Evolutionary conservation across 1,140 invertebrate genomes (phyloP).

Genomic region (Drosophila obscura): DNA sequence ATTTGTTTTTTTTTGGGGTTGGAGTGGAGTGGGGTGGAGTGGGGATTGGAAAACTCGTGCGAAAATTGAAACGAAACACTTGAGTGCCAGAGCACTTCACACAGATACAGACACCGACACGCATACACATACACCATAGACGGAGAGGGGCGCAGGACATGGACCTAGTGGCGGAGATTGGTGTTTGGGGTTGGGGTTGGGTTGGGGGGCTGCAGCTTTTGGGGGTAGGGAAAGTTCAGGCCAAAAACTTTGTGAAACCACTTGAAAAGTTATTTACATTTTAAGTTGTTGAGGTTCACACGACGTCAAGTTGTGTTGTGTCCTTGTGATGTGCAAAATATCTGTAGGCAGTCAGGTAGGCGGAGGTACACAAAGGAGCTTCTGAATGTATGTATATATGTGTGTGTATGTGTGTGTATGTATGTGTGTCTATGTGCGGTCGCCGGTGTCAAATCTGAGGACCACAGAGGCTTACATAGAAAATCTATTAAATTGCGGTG

Average conservation of each 20-base stretch:
- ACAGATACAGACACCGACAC: constrained; percentile 29
- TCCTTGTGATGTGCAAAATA: constrained; percentile 79
- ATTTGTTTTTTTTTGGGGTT: constrained; percentile 44
- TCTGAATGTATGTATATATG: constrained; percentile 34
- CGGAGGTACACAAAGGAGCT: constrained; percentile 33
- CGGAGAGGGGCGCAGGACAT: too few species aligned
- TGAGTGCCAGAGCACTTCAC: constrained; percentile 67
- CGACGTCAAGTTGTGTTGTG: constrained; percentile 77
- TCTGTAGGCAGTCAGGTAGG: constrained; percentile 68
- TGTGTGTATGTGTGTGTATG: constrained; percentile 43
- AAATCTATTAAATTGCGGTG: constrained; percentile 80
- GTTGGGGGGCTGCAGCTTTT: not conserved
- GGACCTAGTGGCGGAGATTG: not conserved
- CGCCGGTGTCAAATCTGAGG: constrained; percentile 75
- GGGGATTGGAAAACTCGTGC: constrained; percentile 54
- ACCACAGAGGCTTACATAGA: constrained; percentile 76
- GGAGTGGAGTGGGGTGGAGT: constrained; percentile 3
- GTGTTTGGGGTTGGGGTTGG: constrained; percentile 1
- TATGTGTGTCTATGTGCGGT: constrained; percentile 52
- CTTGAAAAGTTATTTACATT: constrained; percentile 82
- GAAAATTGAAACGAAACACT: constrained; percentile 82
- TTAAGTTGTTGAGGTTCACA: constrained; percentile 82
- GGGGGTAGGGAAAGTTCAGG: constrained; percentile 48
- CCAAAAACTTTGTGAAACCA: constrained; percentile 78
- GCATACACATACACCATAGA: not conserved